Percentiles rank a stretch among this genome's conserved stretches.
Conservation (phyloP, 1,140 invertebrate genomes). For the Cyclargus thomasi region DNA sequence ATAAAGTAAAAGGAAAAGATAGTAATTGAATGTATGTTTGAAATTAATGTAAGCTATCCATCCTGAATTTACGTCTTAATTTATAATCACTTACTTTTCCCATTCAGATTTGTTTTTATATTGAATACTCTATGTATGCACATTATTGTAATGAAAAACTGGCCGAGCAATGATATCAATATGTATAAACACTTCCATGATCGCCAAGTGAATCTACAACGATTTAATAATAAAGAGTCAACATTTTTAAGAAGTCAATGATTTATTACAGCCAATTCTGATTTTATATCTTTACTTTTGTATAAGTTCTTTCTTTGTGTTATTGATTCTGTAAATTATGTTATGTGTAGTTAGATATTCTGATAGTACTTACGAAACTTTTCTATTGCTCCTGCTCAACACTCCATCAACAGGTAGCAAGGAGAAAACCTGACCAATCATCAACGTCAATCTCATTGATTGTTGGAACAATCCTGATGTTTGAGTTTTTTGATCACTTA, state of each 20-base stretch:
- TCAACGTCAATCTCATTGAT: not conserved
- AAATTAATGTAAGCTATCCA: too few relatives aligned
- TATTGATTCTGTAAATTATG: too few relatives aligned
- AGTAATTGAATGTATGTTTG: too few relatives aligned
- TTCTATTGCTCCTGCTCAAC: not conserved
- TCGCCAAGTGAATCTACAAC: not conserved
- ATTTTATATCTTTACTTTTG: too few relatives aligned
- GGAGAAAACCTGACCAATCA: not conserved
- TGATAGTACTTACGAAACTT: not conserved
- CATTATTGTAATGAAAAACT: slow-evolving; percentile 1
- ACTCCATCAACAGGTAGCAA: not conserved
- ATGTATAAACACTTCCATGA: slow-evolving; percentile 6
- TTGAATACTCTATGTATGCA: not conserved
- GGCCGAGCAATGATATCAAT: not conserved
- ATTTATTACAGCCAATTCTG: too few relatives aligned
- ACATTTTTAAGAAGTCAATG: too few relatives aligned
- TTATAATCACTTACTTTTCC: not conserved
- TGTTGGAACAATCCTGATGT: not conserved
- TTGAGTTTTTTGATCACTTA: not conserved
- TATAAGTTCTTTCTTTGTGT: too few relatives aligned
- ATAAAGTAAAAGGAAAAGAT: too few relatives aligned
- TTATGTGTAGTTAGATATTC: not conserved
- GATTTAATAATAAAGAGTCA: not conserved
- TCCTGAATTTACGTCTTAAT: too few relatives aligned
- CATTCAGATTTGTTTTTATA: not conserved